phyloP scores from a whole-genome alignment of 2,113 vertebrate species.

The Canis aureus region DNA sequence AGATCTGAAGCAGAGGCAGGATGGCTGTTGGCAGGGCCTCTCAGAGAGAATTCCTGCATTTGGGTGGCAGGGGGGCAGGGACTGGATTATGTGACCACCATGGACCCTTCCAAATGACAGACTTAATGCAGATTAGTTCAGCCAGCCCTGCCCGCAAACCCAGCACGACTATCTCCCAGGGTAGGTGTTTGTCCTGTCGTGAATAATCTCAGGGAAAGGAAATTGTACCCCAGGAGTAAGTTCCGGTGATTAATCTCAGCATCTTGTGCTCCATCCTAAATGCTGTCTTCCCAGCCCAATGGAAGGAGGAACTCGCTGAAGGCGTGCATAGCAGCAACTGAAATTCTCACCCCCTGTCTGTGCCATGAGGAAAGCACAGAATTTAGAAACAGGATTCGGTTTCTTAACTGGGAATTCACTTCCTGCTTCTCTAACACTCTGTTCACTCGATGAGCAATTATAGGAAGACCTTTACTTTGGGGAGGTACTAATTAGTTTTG shows the following conservation, averaged over 20 bases:
- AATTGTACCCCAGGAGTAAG: background rate
- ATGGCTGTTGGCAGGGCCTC: background rate
- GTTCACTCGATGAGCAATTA: background rate
- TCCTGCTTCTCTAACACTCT: background rate
- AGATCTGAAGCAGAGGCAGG: background rate
- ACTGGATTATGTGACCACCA: background rate
- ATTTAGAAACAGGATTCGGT: constrained; percentile 35
- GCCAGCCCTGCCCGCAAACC: background rate
- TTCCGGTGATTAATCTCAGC: background rate
- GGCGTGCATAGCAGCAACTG: background rate
- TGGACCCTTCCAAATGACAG: background rate
- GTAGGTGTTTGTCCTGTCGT: background rate
- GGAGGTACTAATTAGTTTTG: background rate
- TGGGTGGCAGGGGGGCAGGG: background rate
- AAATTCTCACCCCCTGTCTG: background rate
- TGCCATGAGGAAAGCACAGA: background rate
- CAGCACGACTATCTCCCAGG: background rate
- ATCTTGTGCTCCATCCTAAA: background rate
- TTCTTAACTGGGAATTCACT: constrained; percentile 16
- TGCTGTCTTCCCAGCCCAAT: background rate
- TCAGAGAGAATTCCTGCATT: background rate
- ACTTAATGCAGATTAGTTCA: background rate
- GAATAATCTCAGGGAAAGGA: background rate
- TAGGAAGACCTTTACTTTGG: background rate
- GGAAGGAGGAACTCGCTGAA: background rate